Percentiles rank a stretch among this genome's conserved stretches.
Conservation (phyloP, 2,113 vertebrate genomes). For the Gymnogyps californianus region DNA sequence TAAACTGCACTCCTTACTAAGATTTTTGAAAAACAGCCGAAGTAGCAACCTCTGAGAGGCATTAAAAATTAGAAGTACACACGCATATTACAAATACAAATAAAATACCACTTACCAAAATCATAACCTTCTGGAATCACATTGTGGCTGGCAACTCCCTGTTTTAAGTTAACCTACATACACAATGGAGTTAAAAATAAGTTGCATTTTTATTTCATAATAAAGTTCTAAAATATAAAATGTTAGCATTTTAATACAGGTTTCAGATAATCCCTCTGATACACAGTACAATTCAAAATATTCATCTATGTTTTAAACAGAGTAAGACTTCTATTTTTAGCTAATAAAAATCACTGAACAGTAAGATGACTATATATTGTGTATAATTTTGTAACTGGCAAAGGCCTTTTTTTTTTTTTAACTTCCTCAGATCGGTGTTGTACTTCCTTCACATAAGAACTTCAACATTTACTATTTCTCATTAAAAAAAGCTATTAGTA, state of each 20-base stretch:
- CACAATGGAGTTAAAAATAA: neutral
- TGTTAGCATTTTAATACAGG: neutral
- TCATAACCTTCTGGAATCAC: conserved; percentile 80
- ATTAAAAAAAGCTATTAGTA: neutral
- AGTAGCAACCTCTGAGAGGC: neutral
- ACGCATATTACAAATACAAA: neutral
- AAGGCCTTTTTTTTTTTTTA: neutral
- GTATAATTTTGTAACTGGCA: neutral
- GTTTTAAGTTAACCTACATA: conserved; percentile 79
- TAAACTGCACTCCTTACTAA: neutral
- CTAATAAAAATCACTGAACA: neutral
- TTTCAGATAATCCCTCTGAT: neutral
- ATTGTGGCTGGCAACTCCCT: conserved; percentile 76
- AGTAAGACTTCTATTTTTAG: neutral
- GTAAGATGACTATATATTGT: neutral
- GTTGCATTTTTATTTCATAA: neutral
- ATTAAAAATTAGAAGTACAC: neutral
- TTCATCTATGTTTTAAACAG: neutral
- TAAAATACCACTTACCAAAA: conserved; percentile 83
- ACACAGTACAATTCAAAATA: neutral
- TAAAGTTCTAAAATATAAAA: neutral
- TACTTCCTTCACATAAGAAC: neutral
- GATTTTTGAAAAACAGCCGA: neutral
- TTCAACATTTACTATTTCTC: neutral
- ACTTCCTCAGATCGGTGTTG: neutral